phyloP scores from a whole-genome alignment of 2,797 vertebrate genomes.

The Phalloptychus januarius region DNA sequence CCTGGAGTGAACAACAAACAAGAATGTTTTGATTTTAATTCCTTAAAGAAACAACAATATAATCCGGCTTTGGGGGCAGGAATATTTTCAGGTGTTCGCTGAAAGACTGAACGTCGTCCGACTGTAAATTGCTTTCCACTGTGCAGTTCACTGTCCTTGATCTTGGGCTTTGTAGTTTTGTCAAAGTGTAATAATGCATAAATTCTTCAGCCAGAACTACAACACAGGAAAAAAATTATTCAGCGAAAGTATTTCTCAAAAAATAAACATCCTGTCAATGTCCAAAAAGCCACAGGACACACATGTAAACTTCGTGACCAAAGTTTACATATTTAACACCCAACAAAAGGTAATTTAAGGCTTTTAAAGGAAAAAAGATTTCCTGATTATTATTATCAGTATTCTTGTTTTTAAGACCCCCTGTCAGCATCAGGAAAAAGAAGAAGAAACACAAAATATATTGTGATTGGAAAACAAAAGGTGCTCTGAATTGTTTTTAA shows the following conservation, averaged over 20 bases:
- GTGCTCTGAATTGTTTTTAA: not conserved
- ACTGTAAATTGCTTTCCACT: not conserved
- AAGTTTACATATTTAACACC: not conserved
- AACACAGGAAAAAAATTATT: not conserved
- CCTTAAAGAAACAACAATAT: not conserved
- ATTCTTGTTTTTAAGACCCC: not conserved
- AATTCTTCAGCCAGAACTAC: not conserved
- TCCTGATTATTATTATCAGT: not conserved
- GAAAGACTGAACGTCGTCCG: not conserved
- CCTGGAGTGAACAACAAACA: not conserved
- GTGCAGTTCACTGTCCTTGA: not conserved
- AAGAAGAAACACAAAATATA: not conserved
- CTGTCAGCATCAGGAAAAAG: too few species aligned
- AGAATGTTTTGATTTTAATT: conserved; percentile 1
- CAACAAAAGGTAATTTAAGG: not conserved
- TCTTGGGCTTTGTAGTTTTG: not conserved
- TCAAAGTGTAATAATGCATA: not conserved
- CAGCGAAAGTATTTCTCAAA: not conserved
- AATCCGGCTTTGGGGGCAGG: not conserved
- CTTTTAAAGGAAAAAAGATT: not conserved
- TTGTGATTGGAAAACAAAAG: not conserved
- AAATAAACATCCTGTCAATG: not conserved
- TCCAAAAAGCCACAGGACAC: not conserved
- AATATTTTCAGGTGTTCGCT: not conserved
- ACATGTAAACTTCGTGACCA: too few species aligned